Evolutionary conservation across 2,113 vertebrate genomes (phyloP), one percentile per base, ranked within the genome.

Genomic region (Ptilonorhynchus violaceus): DNA sequence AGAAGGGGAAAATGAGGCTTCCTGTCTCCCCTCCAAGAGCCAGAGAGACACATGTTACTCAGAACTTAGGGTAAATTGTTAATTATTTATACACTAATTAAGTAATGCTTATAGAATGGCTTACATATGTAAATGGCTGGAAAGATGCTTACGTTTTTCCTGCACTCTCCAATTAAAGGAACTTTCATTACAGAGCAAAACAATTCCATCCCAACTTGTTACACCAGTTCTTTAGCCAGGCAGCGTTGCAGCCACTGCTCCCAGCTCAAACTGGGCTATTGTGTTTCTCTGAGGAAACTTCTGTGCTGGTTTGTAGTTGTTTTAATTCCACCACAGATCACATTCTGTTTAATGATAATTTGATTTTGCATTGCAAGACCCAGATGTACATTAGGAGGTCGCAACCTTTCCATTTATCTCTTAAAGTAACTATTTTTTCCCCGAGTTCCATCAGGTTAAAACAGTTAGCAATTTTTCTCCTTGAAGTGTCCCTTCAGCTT

Each of bases 401-500:
- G 82, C 81, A 91, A 92, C 96, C 95, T 94, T 97, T 85, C 78
- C 97, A 98, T 98, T 97, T 97, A 96, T 98, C 97, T 98, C 88
- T 89, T 97, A 98, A 98, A 98, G 96, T 97, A 98, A 98, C 98
- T 98, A 96, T 96, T 96, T 98, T 97, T 98, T 95, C 96, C 95
- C 73, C 3, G 90, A 96, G 97, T 98, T 97, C 96, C 96, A 97
- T 98, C 97, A 97, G 97, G 97, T 98, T 98, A 98, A 98, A 98
- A 98, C 96, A 97, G 97, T 98, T 98, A 98, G 97, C 98, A 97
- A 98, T 98, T 98, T 98, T 98, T 98, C 98, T 98, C 97, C 98
- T 98, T 98, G 97, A 98, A 96, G 90, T 96, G 96, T 97, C 97
- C 97, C 97, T 98, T 98, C 97, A 97, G 96, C 88, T 91, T 84